Conservation (phyloP, 2,113 vertebrate species). For the Canis aureus region DNA sequence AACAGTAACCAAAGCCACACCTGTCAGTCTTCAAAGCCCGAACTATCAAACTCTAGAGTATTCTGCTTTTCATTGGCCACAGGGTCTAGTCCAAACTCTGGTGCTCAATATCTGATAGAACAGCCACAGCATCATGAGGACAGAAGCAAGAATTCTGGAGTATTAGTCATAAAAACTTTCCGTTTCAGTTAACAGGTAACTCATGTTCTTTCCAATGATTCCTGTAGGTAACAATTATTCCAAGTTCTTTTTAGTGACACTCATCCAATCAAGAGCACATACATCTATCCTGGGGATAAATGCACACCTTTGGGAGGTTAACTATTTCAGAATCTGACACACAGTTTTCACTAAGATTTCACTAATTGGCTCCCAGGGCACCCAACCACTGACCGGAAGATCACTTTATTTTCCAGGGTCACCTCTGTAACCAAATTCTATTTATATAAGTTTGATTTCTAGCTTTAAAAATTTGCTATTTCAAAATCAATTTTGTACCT, state of each 20-base stretch:
- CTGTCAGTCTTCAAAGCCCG: background rate
- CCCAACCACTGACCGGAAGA: slow-evolving; percentile 70
- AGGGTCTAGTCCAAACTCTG: background rate
- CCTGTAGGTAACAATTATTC: background rate
- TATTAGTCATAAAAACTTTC: slow-evolving; percentile 49
- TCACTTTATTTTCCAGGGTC: slow-evolving; percentile 76
- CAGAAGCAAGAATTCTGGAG: background rate
- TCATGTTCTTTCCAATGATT: slow-evolving; percentile 23
- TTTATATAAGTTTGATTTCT: slow-evolving; percentile 47
- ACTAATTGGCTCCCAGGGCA: background rate
- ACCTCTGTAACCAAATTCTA: slow-evolving; percentile 72
- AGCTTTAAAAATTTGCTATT: slow-evolving; percentile 23
- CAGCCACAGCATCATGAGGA: background rate
- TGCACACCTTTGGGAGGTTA: slow-evolving; percentile 22
- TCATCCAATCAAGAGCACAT: background rate
- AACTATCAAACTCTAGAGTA: background rate
- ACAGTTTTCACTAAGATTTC: slow-evolving; percentile 60
- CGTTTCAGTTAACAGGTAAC: slow-evolving; percentile 39
- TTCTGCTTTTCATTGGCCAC: background rate
- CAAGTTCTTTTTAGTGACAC: background rate
- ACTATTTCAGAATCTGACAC: slow-evolving; percentile 24
- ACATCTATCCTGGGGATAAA: background rate
- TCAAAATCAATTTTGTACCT: slow-evolving; percentile 40
- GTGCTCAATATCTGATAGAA: slow-evolving; percentile 9
- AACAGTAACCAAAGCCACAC: background rate